Evolutionary conservation across 92 coral and sea anemone genomes (phyloP), one percentile per base, ranked within the genome.

Genomic region (Porites evermanni): DNA sequence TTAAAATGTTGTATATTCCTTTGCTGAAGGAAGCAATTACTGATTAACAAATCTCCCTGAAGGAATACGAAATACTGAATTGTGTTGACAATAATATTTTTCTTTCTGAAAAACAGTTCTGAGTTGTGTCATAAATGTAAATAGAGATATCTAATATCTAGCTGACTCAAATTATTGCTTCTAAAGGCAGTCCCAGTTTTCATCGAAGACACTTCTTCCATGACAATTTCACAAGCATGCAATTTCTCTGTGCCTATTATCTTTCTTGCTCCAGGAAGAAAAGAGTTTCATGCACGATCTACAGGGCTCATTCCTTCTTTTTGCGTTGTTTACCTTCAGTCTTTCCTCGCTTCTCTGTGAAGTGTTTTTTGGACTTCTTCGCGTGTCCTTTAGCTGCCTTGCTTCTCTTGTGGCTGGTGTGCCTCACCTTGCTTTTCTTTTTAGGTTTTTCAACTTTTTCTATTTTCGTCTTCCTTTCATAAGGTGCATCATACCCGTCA

Each of bases 401-500:
- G 64, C 79, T 52, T 59, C 18, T 18, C 69, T 70, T 81, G 12
- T 80, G 75, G 17, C 78, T 51, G 14, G 16, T 75, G 50, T 88
- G 64, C 53, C 23, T 67, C 70, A 66, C 44, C 65, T 93, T 70
- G 7, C 11, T 67, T 76, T 78, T 81, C 53, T 78, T 67, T 80
- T 87, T 10, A 10, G 58, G 59, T 16, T 81, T 32, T 81, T 86
- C 81, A 69, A 87, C 85, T 79, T 90, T 88, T 1, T 94, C 95
- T 59, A 94, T 94, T 72, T 77, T 93, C 18, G 95, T 86, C 77
- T 95, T 95, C 53, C 98, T 92, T 18, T 93, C 98, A 60, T 90
- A 81, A 18, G 89, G 88, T 2, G 87, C 90, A 47, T 74, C 88
- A 71, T 93, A 93, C 0, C 91, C 94, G 63, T 95, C 96, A 79